A percentile compares a stretch with the other conserved stretches of the same genome.
These are phyloP conservation scores for Chelonoidis abingdonii DNA, from an alignment of 2,113 vertebrate species.

Conservation along the genomic window DNA sequence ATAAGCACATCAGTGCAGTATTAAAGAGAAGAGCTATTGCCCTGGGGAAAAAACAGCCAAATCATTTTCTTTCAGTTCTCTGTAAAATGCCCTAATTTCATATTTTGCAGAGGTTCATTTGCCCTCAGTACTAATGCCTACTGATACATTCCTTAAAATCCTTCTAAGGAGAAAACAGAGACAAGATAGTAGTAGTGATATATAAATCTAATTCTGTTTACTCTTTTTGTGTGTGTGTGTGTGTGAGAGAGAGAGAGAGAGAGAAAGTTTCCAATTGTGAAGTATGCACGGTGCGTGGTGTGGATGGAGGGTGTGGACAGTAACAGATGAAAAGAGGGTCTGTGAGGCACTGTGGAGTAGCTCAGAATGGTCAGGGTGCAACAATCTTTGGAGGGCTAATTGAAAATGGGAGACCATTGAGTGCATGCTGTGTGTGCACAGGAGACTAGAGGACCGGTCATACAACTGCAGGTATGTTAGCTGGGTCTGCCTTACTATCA, in stretches of 20 bases:
- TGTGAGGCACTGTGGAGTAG: background rate
- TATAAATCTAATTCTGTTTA: background rate
- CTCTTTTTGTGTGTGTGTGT: rapidly evolving
- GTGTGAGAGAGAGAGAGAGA: background rate
- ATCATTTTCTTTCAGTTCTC: background rate
- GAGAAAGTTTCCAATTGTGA: background rate
- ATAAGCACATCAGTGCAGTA: background rate
- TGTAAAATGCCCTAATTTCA: background rate
- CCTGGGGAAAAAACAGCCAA: background rate
- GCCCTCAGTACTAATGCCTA: background rate
- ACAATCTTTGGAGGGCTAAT: background rate
- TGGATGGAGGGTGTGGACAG: background rate
- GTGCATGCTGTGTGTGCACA: rapidly evolving
- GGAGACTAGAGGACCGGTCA: background rate
- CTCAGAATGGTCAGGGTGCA: background rate
- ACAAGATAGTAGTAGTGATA: background rate
- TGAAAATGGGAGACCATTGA: background rate
- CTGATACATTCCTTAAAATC: background rate
- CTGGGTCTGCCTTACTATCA: background rate
- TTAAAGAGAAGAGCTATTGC: background rate
- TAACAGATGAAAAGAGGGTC: background rate
- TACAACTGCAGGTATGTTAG: background rate
- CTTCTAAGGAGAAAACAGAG: background rate
- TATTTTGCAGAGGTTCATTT: background rate
- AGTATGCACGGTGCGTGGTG: background rate